These are phyloP conservation scores for Hydrolagus colliei DNA, from an alignment of 2,797 vertebrate genomes.

Conservation along the genomic window DNA sequence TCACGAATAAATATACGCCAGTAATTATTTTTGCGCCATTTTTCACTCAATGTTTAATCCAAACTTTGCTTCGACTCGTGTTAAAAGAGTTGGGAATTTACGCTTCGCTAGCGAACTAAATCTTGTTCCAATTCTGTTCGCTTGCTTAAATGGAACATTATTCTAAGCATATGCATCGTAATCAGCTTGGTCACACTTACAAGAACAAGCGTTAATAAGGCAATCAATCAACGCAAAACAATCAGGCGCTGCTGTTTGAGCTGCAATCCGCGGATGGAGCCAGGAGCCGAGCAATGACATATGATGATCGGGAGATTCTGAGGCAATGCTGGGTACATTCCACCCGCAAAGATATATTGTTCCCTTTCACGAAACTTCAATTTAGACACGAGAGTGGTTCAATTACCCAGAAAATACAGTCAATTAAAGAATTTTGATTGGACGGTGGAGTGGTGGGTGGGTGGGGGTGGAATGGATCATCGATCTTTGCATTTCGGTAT, in stretches of 20 bases:
- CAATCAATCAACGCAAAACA: conserved; percentile 88
- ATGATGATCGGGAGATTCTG: conserved; percentile 66
- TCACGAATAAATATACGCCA: not conserved
- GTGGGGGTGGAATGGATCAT: conserved; percentile 57
- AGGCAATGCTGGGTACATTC: conserved; percentile 60
- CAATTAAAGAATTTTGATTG: conserved; percentile 87
- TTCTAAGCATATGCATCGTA: conserved; percentile 98
- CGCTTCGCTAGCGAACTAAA: conserved; percentile 47
- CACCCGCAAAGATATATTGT: conserved; percentile 64
- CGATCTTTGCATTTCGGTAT: conserved; percentile 88
- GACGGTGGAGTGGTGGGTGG: conserved; percentile 44
- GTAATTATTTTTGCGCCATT: not conserved
- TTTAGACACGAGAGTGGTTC: conserved; percentile 65
- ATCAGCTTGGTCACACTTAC: conserved; percentile 99
- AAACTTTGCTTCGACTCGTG: conserved; percentile 11
- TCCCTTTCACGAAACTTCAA: conserved; percentile 58
- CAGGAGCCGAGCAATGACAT: conserved; percentile 45
- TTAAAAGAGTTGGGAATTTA: conserved; percentile 40
- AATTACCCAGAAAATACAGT: conserved; percentile 78
- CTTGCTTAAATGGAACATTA: conserved; percentile 93
- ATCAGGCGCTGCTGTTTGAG: conserved; percentile 36
- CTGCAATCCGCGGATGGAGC: not conserved
- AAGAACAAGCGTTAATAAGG: conserved; percentile 98
- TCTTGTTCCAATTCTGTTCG: conserved; percentile 59
- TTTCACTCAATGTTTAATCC: not conserved